phyloP scores from a whole-genome alignment of 2,797 vertebrate genomes.

The Pangasius larnaudii region DNA sequence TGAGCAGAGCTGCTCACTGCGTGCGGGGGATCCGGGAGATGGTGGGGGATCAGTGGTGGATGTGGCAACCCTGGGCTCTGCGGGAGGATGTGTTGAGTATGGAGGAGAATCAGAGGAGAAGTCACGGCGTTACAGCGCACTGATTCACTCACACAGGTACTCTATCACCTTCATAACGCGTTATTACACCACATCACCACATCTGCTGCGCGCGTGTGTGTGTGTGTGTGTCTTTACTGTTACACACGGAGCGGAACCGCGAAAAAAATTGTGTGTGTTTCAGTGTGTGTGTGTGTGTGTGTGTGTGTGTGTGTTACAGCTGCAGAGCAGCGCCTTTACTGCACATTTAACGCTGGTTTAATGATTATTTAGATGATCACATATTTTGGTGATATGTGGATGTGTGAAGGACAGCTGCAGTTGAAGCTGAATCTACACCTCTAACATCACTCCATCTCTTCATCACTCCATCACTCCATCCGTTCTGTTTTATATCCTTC shows the following conservation, averaged over 20 bases:
- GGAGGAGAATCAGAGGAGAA: slow-evolving; percentile 11
- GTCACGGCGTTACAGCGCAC: neutral
- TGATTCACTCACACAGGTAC: slow-evolving; percentile 21
- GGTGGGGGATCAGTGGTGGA: neutral
- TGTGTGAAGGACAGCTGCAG: neutral
- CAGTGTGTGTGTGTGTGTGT: slow-evolving; percentile 2
- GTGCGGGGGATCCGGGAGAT: too few species aligned
- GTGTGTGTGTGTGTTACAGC: too few species aligned
- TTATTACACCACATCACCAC: neutral
- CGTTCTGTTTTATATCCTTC: neutral
- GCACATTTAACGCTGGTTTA: neutral
- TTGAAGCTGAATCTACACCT: neutral
- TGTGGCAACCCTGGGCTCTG: neutral
- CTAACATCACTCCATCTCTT: neutral
- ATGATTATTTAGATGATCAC: neutral
- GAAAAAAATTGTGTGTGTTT: neutral
- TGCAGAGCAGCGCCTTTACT: slow-evolving; percentile 48
- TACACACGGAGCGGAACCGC: neutral
- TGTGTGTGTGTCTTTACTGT: neutral
- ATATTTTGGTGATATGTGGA: neutral
- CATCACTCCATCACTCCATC: neutral
- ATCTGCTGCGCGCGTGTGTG: neutral
- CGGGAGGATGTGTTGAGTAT: slow-evolving; percentile 20
- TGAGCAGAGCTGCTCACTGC: neutral
- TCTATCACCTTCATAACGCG: neutral